Evolutionary conservation across 2,888 invertebrate species (phyloP), one percentile per base, ranked within the genome.

Genomic region (Timema cristinae): DNA sequence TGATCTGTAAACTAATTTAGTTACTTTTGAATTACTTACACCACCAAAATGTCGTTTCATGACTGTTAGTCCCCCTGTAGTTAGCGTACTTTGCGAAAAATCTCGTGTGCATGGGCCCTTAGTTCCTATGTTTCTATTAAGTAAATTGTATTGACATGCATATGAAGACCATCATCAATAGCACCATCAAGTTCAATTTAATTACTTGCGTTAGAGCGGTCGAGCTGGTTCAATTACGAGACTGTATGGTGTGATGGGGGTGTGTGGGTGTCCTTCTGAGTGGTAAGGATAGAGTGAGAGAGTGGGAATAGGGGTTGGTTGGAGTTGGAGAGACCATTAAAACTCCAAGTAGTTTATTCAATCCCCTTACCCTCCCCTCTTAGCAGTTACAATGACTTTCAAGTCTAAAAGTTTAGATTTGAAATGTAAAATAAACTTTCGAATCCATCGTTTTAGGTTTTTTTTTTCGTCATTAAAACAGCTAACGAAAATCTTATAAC

Each of bases 371-470:
- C 32, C 32, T 32, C 32, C 32, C 32, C 32, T 32, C 32, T 32
- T 32, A 32, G 63, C 63, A 47, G 63, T 13, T 47, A 48, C 47
- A 63, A 63, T 63, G 63, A 63, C 63, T 63, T 63, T 32, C 47
- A 63, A 63, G 63, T 32, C 63, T 48, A 63, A 32, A 63, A 63
- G 63, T 63, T 63, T 63, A 63, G 48, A 63, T 63, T 63, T 63
- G 63, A 63, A 63, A 32, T 32, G 32, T 32, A 32, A 32, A 32
- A 32, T 32, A 32, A 32, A 4, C 32, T 32, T 32, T 32, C 32
- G 32, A 32, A 32, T 32, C 32, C 32, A 32, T 32, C 32, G 2
- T 32, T 32, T 32, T 32, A 32, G n/a, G n/a, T n/a, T n/a, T 32
- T 32, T 32, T 4, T 32, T 32, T 32, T 32, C 32, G 32, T 32